phyloP scores from a whole-genome alignment of 2,888 invertebrate genomes.

The Ceratothoa steindachneri region DNA sequence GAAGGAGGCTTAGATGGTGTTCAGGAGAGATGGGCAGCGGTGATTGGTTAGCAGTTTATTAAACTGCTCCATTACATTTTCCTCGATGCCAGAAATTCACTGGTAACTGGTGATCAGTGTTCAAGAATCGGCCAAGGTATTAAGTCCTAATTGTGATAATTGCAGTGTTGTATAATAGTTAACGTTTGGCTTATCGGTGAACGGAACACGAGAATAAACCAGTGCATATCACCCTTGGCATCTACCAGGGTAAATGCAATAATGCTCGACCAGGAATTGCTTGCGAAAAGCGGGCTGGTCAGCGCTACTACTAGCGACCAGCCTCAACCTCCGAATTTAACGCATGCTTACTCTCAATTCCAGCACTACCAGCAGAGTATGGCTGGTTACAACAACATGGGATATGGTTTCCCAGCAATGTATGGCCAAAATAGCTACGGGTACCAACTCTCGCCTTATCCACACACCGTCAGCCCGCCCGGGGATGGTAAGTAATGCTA shows the following conservation, averaged over 20 bases:
- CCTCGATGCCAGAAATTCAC: constrained; percentile 27
- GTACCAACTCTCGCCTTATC: constrained; percentile 42
- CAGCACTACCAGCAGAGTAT: constrained; percentile 47
- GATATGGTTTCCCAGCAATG: constrained; percentile 45
- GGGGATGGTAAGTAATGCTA: constrained; percentile 37
- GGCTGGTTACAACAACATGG: constrained; percentile 46
- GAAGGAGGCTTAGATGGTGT: constrained; percentile 22
- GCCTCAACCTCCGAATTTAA: constrained; percentile 30
- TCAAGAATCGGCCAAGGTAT: constrained; percentile 19
- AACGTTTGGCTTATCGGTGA: too few relatives aligned
- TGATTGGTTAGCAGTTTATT: constrained; percentile 41
- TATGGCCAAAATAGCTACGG: constrained; percentile 46
- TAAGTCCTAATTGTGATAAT: constrained; percentile 34
- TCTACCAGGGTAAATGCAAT: too few relatives aligned
- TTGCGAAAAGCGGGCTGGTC: constrained; percentile 40
- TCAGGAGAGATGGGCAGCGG: constrained; percentile 22
- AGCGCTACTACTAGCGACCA: constrained; percentile 32
- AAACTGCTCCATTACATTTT: constrained; percentile 37
- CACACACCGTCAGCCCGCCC: constrained; percentile 43
- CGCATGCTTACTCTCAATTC: constrained; percentile 44
- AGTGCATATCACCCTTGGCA: too few relatives aligned
- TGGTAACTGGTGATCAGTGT: constrained; percentile 23
- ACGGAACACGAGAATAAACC: too few relatives aligned
- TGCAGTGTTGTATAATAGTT: too few relatives aligned
- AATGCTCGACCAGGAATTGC: constrained; percentile 44